phyloP scores from a whole-genome alignment of 2,797 vertebrate genomes.

The Tarsius wallacei region DNA sequence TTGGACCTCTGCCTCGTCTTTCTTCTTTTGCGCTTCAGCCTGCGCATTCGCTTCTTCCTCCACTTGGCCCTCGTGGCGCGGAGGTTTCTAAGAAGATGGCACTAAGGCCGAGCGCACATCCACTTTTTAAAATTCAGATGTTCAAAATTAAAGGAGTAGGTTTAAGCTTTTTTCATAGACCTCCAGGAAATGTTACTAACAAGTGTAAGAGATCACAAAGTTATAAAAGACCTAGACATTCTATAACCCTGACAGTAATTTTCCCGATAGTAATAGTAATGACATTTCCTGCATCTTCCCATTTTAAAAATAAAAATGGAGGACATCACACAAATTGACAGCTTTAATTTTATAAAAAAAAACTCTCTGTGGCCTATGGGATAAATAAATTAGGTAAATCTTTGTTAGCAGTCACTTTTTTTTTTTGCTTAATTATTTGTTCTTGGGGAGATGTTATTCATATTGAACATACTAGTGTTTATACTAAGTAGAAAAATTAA shows the following conservation, averaged over 20 bases:
- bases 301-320: conserved; percentile 4
- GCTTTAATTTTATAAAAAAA: not conserved
- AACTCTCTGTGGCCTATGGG: not conserved
- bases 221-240: not conserved
- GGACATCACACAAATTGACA: not conserved
- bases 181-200: not conserved
- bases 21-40: too few relatives aligned
- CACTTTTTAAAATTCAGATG: not conserved
- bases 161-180: not conserved
- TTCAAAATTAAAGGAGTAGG: not conserved
- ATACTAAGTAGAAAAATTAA: not conserved
- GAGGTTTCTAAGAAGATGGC: too few relatives aligned
- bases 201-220: not conserved
- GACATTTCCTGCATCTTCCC: not conserved
- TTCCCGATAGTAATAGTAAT: not conserved
- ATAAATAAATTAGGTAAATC: not conserved
- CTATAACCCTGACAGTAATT: not conserved
- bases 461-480: not conserved
- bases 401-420: not conserved
- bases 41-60: too few relatives aligned
- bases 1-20: too few relatives aligned
- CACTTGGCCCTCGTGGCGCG: too few relatives aligned
- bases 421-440: not conserved
- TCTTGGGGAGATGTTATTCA: not conserved
- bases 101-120: too few relatives aligned